Conservation (phyloP, 2,888 invertebrate genomes). For the Phasia obesa region DNA sequence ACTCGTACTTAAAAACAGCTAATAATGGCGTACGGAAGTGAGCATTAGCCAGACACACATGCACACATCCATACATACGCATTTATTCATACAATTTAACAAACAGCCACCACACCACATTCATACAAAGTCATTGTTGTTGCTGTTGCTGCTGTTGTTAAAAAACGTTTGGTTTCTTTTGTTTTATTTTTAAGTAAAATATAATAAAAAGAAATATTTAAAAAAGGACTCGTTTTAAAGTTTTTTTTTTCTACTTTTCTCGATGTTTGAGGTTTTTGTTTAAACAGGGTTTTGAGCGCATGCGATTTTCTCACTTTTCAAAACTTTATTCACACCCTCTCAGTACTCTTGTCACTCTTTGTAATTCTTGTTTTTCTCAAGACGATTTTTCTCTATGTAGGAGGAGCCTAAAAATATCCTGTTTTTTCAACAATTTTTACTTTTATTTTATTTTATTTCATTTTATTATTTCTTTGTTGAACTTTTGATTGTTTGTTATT, state of each 20-base stretch:
- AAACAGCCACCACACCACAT: conserved; percentile 13
- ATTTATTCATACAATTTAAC: conserved; percentile 3
- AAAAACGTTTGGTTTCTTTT: conserved; percentile 51
- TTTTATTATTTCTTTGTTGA: conserved; percentile 13
- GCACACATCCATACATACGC: conserved; percentile 5
- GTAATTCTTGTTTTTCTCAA: conserved; percentile 5
- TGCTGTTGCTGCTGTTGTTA: conserved; percentile 14
- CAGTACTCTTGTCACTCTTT: background rate
- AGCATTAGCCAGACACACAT: conserved; percentile 3
- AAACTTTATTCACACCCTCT: conserved; percentile 46
- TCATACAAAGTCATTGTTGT: conserved; percentile 1
- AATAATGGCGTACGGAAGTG: conserved; percentile 66
- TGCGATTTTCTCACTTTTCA: conserved; percentile 48
- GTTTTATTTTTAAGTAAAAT: conserved; percentile 43
- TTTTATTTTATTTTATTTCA: conserved; percentile 19
- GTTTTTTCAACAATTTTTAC: conserved; percentile 10
- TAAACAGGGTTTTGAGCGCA: conserved; percentile 42
- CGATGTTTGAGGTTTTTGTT: conserved; percentile 26
- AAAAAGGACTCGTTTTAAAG: conserved; percentile 22
- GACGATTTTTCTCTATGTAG: conserved; percentile 37
- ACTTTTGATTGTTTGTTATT: conserved; percentile 55
- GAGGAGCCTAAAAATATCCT: conserved; percentile 46
- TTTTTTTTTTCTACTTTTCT: background rate
- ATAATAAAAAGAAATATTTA: conserved; percentile 10
- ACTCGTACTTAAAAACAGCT: conserved; percentile 67